phyloP scores from a whole-genome alignment of 2,797 vertebrate species.

The Euphonia xanthogaster region DNA sequence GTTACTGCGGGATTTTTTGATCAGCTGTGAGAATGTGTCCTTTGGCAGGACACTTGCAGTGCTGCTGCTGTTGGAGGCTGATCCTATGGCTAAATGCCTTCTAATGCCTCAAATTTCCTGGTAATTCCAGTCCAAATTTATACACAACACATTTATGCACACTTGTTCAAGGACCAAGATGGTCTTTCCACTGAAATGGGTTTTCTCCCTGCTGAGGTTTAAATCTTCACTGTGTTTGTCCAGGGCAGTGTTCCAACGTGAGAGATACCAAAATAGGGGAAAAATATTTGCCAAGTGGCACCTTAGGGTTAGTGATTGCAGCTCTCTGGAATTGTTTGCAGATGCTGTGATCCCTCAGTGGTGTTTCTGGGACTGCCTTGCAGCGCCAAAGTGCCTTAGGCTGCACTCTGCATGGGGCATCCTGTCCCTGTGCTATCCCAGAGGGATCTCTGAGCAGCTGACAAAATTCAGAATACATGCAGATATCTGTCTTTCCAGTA shows the following conservation, averaged over 20 bases:
- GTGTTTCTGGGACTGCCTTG: neutral
- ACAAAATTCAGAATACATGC: neutral
- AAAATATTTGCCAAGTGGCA: neutral
- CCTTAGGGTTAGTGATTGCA: neutral
- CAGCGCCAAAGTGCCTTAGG: neutral
- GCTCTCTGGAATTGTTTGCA: neutral
- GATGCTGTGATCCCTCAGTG: neutral
- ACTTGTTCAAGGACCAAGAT: neutral
- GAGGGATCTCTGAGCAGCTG: neutral
- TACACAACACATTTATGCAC: neutral
- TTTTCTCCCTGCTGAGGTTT: neutral
- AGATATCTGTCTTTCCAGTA: neutral
- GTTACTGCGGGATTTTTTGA: neutral
- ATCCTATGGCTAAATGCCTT: neutral
- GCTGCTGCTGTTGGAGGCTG: neutral
- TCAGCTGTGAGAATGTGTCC: neutral
- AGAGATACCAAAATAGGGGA: neutral
- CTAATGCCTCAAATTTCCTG: neutral
- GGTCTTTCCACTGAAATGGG: neutral
- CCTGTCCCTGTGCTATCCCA: neutral
- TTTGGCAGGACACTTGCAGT: neutral
- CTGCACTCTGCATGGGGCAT: neutral
- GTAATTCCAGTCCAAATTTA: neutral
- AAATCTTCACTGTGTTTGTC: conserved; percentile 10
- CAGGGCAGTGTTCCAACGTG: neutral